Evolutionary conservation across 1,140 invertebrate species (phyloP), one percentile per base, ranked within the genome.

Genomic region (Drosophila lini): DNA sequence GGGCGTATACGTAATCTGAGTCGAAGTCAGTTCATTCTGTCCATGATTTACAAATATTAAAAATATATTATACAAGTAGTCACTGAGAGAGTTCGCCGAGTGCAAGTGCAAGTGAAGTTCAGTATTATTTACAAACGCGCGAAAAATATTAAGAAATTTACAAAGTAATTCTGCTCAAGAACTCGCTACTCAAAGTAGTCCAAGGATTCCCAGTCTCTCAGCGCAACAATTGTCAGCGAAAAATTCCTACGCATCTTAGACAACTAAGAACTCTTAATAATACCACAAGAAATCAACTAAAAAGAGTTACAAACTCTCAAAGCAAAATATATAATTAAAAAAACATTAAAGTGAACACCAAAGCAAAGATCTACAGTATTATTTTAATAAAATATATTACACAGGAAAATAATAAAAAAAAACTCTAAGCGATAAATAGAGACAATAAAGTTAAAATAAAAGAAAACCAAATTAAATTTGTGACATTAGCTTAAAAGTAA

Each of bases 291-390:
- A 34, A 41, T 53, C 38, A 50, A 58, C 47, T 58, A 42, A 44
- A 59, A 19, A 44, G 68, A 68, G 64, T 81, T 82, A 47, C 34
- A 81, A 81, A 82, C 80, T 79, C 69, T 53, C 16, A 48, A 61
- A 50, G 56, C 19, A 41, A 76, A 38, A 45, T 25, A 22, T 19
- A 31, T n/a, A 16, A 11, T 31, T 11, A 31, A 41, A 41, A 41
- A 45, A 59, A 45, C 38, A 32, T 25, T 4, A 52, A 78, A 60
- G 56, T 57, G 47, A 74, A 65, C 61, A 65, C 44, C 71, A 73
- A 74, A 71, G 34, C 50, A 65, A 75, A 57, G 42, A 76, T 67
- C 28, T 60, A 45, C 73, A 76, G 74, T 76, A 76, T 76, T 76
- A 76, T 80, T 74, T 80, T 69, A 64, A 38, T 69, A 69, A 61